Evolutionary conservation across 2,888 invertebrate genomes (phyloP).

Genomic region (Lathronympha strigana): DNA sequence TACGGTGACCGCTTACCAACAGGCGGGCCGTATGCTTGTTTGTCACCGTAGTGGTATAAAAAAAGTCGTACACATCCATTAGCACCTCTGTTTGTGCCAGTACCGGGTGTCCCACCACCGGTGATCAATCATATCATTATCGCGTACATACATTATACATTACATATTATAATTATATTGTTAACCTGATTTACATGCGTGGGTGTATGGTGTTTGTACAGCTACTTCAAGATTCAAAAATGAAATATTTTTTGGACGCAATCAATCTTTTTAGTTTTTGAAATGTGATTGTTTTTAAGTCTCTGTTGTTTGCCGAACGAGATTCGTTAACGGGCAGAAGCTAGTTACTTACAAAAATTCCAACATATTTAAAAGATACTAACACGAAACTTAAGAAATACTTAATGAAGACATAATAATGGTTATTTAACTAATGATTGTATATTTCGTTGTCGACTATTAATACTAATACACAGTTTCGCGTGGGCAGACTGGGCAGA

Average conservation of each 20-base stretch:
- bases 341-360: not conserved
- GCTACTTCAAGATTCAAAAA: not conserved
- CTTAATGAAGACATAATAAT: conserved; percentile 22
- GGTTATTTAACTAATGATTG: conserved; percentile 20
- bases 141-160: conserved; percentile 29
- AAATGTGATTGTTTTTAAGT: too few species aligned
- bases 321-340: too few species aligned
- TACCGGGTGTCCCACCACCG: conserved; percentile 13
- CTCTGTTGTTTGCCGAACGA: too few species aligned
- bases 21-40: too few species aligned
- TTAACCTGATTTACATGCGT: conserved; percentile 8
- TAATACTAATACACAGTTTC: conserved; percentile 14
- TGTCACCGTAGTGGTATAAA: too few species aligned
- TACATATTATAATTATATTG: conserved; percentile 30
- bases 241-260: too few species aligned
- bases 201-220: conserved; percentile 4
- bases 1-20: too few species aligned
- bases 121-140: conserved; percentile 29
- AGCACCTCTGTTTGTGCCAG: not conserved
- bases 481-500: conserved; percentile 14
- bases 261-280: too few species aligned
- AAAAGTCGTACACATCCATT: too few species aligned
- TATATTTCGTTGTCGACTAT: conserved; percentile 24
- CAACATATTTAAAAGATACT: not conserved
- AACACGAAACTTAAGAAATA: not conserved